phyloP scores from a whole-genome alignment of 2,888 invertebrate species.

The Thera britannica region DNA sequence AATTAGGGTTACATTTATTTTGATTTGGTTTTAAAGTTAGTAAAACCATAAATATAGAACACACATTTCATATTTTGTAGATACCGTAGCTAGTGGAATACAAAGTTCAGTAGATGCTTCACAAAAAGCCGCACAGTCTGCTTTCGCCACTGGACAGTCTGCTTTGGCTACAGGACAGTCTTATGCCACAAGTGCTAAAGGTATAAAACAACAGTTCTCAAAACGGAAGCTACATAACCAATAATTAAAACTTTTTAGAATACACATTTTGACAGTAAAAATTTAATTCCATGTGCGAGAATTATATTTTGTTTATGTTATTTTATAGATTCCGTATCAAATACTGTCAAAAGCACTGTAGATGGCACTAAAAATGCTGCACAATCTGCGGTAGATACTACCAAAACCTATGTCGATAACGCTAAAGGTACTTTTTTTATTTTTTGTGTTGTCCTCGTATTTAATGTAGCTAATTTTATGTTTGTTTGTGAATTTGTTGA shows the following conservation, averaged over 20 bases:
- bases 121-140: constrained; percentile 60
- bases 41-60: background rate
- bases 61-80: constrained; percentile 51
- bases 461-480: constrained; percentile 14
- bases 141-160: constrained; percentile 49
- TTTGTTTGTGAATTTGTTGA: constrained; percentile 26
- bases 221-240: too few relatives aligned
- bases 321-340: constrained; percentile 57
- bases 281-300: too few relatives aligned
- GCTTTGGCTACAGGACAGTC: constrained; percentile 57
- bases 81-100: constrained; percentile 59
- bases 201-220: constrained; percentile 32
- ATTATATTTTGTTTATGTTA: constrained; percentile 1
- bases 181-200: constrained; percentile 58
- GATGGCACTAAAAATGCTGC: constrained; percentile 61
- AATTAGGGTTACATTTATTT: too few relatives aligned
- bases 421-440: constrained; percentile 62
- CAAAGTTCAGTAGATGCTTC: constrained; percentile 59
- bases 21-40: too few relatives aligned
- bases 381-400: constrained; percentile 62
- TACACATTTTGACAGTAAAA: background rate
- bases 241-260: too few relatives aligned
- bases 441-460: constrained; percentile 2
- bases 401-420: constrained; percentile 62
- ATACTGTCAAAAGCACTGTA: constrained; percentile 58